Conservation (phyloP, 2,113 vertebrate species). For the Donacobius atricapilla region DNA sequence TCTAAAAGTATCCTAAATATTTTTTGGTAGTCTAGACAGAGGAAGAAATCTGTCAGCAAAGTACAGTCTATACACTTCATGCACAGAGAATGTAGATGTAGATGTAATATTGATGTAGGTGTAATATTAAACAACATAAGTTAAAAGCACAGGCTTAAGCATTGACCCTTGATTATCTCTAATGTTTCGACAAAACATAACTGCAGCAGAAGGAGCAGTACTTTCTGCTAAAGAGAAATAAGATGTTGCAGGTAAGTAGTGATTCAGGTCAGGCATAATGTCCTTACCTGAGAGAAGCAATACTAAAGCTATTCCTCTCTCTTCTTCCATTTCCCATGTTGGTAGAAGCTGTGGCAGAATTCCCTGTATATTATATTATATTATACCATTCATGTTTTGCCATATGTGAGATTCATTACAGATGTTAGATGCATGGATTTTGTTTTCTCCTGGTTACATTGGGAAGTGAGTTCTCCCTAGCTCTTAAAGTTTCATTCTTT, state of each 20-base stretch:
- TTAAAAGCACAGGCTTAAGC: background rate
- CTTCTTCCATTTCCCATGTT: background rate
- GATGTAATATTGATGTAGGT: no score
- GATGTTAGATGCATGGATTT: background rate
- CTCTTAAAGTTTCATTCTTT: background rate
- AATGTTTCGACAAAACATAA: background rate
- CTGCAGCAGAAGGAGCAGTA: background rate
- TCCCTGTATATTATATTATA: background rate
- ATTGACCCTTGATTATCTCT: background rate
- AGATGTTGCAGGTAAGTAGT: background rate
- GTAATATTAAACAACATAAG: background rate
- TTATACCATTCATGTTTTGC: background rate
- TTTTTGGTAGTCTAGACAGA: background rate
- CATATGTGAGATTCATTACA: background rate
- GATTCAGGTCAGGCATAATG: background rate
- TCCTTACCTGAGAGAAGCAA: background rate
- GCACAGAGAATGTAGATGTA: background rate
- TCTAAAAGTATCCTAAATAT: background rate
- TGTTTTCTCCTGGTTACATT: background rate
- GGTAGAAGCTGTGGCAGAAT: background rate
- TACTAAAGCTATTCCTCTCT: background rate
- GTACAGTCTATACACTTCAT: background rate
- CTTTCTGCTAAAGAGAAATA: background rate
- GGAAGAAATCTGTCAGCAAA: background rate
- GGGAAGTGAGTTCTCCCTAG: background rate